Percentiles rank a stretch among this genome's conserved stretches.
These are phyloP conservation scores for Trichomalopsis sarcophagae DNA, from an alignment of 1,140 invertebrate genomes.

Conservation along the genomic window DNA sequence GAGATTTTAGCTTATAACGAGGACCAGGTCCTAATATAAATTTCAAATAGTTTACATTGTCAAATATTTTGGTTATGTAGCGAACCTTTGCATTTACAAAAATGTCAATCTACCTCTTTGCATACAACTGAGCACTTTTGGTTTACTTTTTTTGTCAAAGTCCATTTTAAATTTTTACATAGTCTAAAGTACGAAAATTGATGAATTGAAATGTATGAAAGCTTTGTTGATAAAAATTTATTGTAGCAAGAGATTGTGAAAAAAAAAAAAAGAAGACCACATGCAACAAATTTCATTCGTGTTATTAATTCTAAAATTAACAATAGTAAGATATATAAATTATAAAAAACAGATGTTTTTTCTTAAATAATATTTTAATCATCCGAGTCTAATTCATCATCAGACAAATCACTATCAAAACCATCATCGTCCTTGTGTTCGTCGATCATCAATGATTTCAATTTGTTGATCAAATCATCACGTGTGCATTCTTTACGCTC, in stretches of 20 bases:
- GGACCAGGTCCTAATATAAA: slow-evolving; percentile 70
- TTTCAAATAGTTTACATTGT: slow-evolving; percentile 8
- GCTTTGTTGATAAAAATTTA: slow-evolving; percentile 27
- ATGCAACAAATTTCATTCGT: slow-evolving; percentile 50
- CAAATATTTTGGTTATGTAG: slow-evolving; percentile 19
- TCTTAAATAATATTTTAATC: neutral
- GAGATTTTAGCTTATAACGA: slow-evolving; percentile 65
- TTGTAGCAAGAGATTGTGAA: slow-evolving; percentile 20
- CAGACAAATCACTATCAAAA: slow-evolving; percentile 46
- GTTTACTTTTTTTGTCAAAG: slow-evolving; percentile 51
- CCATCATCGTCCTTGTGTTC: slow-evolving; percentile 25
- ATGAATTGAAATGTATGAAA: neutral
- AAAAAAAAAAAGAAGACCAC: slow-evolving; percentile 46
- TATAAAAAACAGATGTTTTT: slow-evolving; percentile 6
- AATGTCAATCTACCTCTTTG: slow-evolving; percentile 52
- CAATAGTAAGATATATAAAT: slow-evolving; percentile 7
- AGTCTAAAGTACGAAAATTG: neutral
- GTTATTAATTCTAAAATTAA: slow-evolving; percentile 22
- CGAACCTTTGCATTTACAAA: neutral
- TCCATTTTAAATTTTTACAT: slow-evolving; percentile 35
- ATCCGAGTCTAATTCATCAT: slow-evolving; percentile 54
- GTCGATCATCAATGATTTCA: slow-evolving; percentile 67
- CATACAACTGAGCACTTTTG: slow-evolving; percentile 55
- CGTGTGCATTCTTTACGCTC: slow-evolving; percentile 42
- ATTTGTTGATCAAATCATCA: slow-evolving; percentile 69